Evolutionary conservation across 2,113 vertebrate genomes (phyloP).

Genomic region (Tychaedon coryphoeus): DNA sequence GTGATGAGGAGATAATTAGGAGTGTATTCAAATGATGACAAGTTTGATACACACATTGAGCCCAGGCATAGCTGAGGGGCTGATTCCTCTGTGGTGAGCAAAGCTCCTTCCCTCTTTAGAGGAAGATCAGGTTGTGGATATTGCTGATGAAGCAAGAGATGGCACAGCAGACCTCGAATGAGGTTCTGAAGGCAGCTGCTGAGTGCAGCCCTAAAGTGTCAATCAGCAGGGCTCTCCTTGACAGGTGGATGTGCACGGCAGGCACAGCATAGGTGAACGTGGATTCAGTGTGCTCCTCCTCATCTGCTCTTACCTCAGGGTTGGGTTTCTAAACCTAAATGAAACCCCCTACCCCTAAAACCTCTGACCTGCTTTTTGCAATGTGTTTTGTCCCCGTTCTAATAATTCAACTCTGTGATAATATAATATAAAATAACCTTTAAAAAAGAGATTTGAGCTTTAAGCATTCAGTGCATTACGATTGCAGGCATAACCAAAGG

Average conservation of each 20-base stretch:
- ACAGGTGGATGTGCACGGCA: not conserved
- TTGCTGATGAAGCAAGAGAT: not conserved
- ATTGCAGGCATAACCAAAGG: not conserved
- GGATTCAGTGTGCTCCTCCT: not conserved
- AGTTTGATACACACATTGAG: not conserved
- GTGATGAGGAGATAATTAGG: conserved; percentile 26
- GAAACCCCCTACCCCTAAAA: accelerated
- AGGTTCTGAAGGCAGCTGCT: not conserved
- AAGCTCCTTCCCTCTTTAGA: not conserved
- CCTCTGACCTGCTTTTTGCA: not conserved
- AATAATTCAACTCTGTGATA: not conserved
- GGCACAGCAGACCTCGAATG: not conserved
- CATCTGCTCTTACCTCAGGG: not conserved
- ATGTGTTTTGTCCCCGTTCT: not conserved
- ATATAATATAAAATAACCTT: not conserved
- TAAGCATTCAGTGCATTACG: not conserved
- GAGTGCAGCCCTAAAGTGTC: not conserved
- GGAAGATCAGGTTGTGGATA: not conserved
- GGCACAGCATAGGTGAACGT: not conserved
- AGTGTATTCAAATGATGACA: not conserved
- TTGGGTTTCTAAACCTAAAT: not conserved
- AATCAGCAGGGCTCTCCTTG: not conserved
- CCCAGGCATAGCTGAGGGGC: not conserved
- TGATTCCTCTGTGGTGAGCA: not conserved
- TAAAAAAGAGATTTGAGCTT: not conserved